Evolutionary conservation across 1,140 invertebrate species (phyloP), one percentile per base, ranked within the genome.

Genomic region (Drosophila obscura): DNA sequence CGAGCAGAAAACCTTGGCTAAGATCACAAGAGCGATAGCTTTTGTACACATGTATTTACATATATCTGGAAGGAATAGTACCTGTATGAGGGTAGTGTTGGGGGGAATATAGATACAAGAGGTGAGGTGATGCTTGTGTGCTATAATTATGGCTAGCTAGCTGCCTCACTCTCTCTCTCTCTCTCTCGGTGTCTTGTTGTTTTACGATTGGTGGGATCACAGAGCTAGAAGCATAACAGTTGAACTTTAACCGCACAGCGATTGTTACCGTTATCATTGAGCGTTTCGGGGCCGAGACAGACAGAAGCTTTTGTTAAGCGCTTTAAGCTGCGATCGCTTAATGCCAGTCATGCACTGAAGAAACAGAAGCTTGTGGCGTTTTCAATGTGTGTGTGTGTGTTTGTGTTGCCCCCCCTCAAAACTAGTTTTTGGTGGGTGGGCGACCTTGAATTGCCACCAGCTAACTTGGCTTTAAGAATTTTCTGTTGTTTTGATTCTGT

Each of bases 391-490:
- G 9, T 11, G n/a, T 15, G 7, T 49, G 50, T 45, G n/a, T 45
- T 58, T 35, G n/a, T n/a, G n/a, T n/a, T n/a, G n/a, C n/a, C 11
- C 64, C 43, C 59, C 8, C 67, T 50, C 41, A 45, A 75, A 82
- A 82, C 80, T 55, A 41, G 80, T 82, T 82, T 83, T 8, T 48
- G 49, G 61, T 72, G 71, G 71, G 61, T 61, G 55, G 49, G 39
- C 75, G 80, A 83, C 80, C 80, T 82, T 82, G 80, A 82, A 69
- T 73, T 73, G 51, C 51, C 66, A 51, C 56, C 35, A 69, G 67
- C 65, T 58, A 69, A 66, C 58, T 71, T 69, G 2, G n/a, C 35
- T 49, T 57, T 15, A 45, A 43, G 31, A 41, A 31, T 57, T 71
- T 52, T 50, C 63, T 41, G 61, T 56, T 82, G 59, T 52, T 73